Percentiles rank a stretch among this genome's conserved stretches.
phyloP scores from a whole-genome alignment of 2,797 vertebrate species.

The Podarcis lilfordi region DNA sequence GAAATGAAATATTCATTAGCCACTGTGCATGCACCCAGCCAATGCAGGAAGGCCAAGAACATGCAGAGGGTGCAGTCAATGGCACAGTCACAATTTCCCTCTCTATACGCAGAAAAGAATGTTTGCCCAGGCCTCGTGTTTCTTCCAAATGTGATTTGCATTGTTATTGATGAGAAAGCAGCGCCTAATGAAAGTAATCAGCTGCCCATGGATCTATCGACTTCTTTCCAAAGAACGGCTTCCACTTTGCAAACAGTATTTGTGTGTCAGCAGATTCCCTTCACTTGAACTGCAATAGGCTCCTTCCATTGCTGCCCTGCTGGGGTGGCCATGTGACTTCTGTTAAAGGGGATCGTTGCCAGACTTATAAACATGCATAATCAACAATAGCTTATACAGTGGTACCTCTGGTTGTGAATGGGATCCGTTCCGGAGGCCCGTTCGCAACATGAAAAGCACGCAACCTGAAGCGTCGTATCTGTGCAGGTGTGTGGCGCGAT shows the following conservation, averaged over 20 bases:
- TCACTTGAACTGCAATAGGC: not conserved
- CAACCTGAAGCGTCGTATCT: too few relatives aligned
- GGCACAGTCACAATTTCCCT: not conserved
- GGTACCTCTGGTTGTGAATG: too few relatives aligned
- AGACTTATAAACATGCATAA: too few relatives aligned
- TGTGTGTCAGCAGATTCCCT: not conserved
- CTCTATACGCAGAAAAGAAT: not conserved
- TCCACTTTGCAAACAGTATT: not conserved
- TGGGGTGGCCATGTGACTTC: too few relatives aligned
- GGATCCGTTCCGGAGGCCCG: too few relatives aligned
- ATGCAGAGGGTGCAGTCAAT: too few relatives aligned
- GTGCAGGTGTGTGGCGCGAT: too few relatives aligned
- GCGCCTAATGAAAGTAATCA: not conserved
- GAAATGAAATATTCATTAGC: not conserved
- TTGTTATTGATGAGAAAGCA: not conserved
- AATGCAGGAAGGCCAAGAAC: not conserved
- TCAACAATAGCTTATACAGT: too few relatives aligned
- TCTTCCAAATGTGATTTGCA: not conserved
- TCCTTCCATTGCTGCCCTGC: not conserved
- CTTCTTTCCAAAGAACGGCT: conserved; percentile 6
- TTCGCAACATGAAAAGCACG: too few relatives aligned
- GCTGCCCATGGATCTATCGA: not conserved
- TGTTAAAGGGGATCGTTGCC: too few relatives aligned
- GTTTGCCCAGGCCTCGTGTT: not conserved
- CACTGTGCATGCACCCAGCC: not conserved